These are phyloP conservation scores for Ceraclea dissimilis DNA, from an alignment of 2,888 invertebrate genomes.

Conservation along the genomic window DNA sequence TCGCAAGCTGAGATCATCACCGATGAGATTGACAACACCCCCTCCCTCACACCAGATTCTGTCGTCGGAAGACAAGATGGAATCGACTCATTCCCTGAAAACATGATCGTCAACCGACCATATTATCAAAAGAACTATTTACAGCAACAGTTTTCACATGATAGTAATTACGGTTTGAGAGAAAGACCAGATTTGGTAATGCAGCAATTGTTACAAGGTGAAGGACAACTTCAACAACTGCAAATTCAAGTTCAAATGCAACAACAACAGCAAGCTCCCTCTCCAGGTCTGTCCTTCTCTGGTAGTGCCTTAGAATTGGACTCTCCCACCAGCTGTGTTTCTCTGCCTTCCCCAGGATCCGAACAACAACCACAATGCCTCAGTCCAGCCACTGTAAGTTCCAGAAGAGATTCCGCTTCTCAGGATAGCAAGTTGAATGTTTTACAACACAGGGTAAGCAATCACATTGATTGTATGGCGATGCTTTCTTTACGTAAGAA, in stretches of 20 bases:
- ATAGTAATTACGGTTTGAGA: slow-evolving; percentile 53
- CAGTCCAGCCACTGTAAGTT: slow-evolving; percentile 62
- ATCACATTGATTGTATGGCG: slow-evolving; percentile 51
- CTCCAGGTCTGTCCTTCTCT: slow-evolving; percentile 55
- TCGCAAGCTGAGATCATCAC: slow-evolving; percentile 59
- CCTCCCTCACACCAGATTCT: slow-evolving; percentile 64
- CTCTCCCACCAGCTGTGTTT: slow-evolving; percentile 66
- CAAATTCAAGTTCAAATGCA: slow-evolving; percentile 65
- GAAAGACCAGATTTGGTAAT: slow-evolving; percentile 54
- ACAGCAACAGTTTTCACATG: slow-evolving; percentile 39
- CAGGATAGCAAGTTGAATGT: slow-evolving; percentile 55
- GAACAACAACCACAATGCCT: slow-evolving; percentile 53
- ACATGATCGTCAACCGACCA: slow-evolving; percentile 56
- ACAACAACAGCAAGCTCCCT: slow-evolving; percentile 46
- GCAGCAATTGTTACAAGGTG: slow-evolving; percentile 46
- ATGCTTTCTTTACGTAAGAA: slow-evolving; percentile 38
- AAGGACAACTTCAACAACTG: slow-evolving; percentile 56
- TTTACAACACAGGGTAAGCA: slow-evolving; percentile 84
- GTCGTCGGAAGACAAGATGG: slow-evolving; percentile 50
- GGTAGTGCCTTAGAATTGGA: slow-evolving; percentile 61
- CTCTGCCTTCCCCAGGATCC: slow-evolving; percentile 66
- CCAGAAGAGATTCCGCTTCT: slow-evolving; percentile 52
- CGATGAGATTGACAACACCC: slow-evolving; percentile 63
- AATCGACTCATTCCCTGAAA: slow-evolving; percentile 69
- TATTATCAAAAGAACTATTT: slow-evolving; percentile 49